Percentiles rank a stretch among this genome's conserved stretches.
Evolutionary conservation across 2,888 invertebrate species (phyloP).

Genomic region (Epirrita christyi): DNA sequence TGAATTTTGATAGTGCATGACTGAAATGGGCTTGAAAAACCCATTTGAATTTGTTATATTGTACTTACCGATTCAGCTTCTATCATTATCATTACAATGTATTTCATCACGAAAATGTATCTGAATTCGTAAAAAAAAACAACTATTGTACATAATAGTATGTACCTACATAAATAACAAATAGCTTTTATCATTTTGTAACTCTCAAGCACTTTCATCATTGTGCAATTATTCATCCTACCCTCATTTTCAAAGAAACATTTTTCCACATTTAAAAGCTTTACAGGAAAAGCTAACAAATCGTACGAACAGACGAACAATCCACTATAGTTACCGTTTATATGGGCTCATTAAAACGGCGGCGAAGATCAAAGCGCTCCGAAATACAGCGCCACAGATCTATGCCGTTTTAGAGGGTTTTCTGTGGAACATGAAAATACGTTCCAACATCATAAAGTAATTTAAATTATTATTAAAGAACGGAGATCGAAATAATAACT

Average conservation of each 20-base stretch:
- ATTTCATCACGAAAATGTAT: too few species aligned
- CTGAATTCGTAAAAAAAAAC: too few species aligned
- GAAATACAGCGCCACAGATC: slow-evolving; percentile 75
- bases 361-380: slow-evolving; percentile 87
- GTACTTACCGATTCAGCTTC: too few species aligned
- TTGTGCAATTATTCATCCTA: slow-evolving; percentile 26
- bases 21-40: slow-evolving; percentile 42
- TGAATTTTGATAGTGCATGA: slow-evolving; percentile 54
- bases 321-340: slow-evolving; percentile 77
- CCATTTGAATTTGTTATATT: slow-evolving; percentile 37
- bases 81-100: too few species aligned
- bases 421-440: slow-evolving; percentile 3
- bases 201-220: background rate
- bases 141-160: too few species aligned
- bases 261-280: slow-evolving; percentile 51
- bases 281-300: slow-evolving; percentile 63
- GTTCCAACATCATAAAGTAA: background rate
- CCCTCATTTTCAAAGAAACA: slow-evolving; percentile 48
- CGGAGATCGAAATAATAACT: background rate
- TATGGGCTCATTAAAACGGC: slow-evolving; percentile 81
- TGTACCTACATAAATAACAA: background rate
- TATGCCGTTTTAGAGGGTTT: slow-evolving; percentile 40
- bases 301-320: slow-evolving; percentile 66
- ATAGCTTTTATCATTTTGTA: background rate
- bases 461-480: background rate